A percentile compares a stretch with the other conserved stretches of the same genome.
Conservation (phyloP, 2,888 invertebrate genomes). For the Rhagonycha lutea region DNA sequence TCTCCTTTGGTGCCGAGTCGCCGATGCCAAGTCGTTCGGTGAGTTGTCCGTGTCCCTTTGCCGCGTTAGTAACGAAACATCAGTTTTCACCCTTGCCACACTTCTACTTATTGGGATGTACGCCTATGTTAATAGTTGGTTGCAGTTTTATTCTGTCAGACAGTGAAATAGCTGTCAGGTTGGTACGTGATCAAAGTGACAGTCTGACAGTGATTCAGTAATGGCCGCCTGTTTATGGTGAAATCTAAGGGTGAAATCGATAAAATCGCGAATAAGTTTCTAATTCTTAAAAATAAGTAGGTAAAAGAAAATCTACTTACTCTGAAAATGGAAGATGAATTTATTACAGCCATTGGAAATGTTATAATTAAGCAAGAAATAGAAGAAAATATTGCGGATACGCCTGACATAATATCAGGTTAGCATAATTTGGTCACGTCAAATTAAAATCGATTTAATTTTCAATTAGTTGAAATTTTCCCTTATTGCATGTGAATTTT, state of each 20-base stretch:
- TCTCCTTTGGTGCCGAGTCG: no score
- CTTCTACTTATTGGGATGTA: no score
- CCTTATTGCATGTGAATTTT: not conserved
- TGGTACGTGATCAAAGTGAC: not conserved
- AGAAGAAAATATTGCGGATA: not conserved
- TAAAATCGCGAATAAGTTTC: not conserved
- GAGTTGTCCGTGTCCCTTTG: no score
- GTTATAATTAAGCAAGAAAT: not conserved
- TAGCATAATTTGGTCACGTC: not conserved
- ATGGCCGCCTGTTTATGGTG: not conserved
- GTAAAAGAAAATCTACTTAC: not conserved
- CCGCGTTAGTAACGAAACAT: no score
- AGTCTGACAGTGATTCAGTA: not conserved
- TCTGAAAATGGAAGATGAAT: not conserved
- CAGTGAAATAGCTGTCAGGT: no score
- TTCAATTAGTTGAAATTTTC: not conserved
- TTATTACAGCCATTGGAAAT: not conserved
- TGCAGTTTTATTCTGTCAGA: no score
- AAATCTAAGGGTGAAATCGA: not conserved
- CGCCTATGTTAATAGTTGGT: no score
- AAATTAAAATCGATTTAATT: not conserved
- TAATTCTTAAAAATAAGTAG: not conserved
- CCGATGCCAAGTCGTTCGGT: no score
- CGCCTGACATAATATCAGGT: not conserved
- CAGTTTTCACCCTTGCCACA: no score